Base-by-base conservation (phyloP, 2,888 invertebrate species). In the Mesopsocus fuscifrons region DNA sequence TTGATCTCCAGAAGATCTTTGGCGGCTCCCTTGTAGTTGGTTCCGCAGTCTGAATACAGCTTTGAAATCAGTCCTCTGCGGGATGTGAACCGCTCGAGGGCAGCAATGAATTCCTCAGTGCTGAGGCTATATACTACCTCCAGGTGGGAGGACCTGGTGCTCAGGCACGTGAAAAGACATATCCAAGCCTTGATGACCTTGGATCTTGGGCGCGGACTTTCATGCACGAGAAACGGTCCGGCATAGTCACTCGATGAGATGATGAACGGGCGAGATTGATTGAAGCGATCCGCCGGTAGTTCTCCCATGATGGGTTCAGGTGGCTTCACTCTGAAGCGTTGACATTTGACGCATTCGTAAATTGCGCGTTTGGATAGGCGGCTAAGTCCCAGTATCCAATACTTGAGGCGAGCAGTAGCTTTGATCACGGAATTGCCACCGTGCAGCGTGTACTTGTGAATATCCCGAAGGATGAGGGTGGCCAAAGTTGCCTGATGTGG, bases 201-300 rank as follows among this genome's bases (percentile, higher is more conserved):
- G 1, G 45, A 40, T 13, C 47, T 46, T 22, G 49, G 44, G 11
- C 44, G 33, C 17, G 41, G 44, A 9, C 42, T 41, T 3, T 42
- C 47, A 18, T 47, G 44, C n/a, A 50, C 42, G 17, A 32, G 42
- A 21, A 50, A 50, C 0, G 57, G 58, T 3, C 58, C 57, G 20
- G 52, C 53, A n/a, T 50, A 56, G 40, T 60, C 59, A 1, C 59
- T 35, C 8, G 56, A 58, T 15, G 47, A 43, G 34, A 52, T 46
- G 3, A 48, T 38, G 47, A 59, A 59, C 2, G 57, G 52, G 0
- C 47, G 40, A 3, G 46, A 26, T 2, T 48, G 45, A 3, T 35
- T 46, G 2, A 56, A 45, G 43, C 60, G 45, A 3, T 53, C 51
- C 2, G 20, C 4, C 2, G 60, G 58, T 1, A 60, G 49, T 21